Base-by-base conservation (phyloP, 1,140 invertebrate genomes). In the Psix sp. region DNA sequence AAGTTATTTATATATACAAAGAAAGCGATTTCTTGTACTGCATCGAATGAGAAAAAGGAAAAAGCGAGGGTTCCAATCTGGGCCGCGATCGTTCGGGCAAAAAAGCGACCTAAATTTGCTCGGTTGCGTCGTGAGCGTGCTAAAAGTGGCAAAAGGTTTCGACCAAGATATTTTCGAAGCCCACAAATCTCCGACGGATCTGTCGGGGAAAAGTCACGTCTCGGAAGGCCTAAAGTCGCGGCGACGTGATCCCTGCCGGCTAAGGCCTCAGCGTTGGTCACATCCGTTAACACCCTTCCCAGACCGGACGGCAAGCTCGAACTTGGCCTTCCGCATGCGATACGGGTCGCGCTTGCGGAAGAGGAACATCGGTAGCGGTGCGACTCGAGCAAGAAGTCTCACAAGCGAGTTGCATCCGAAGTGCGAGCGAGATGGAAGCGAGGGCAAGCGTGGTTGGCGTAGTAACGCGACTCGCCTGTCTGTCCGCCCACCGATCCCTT, bases 311-410 rank as follows among this genome's bases (percentile, higher is more conserved):
- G 13, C 10, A 17, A 36, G 24, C 39, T 26, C 13, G 29, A 40
- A 43, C 13, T 16, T n/a, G 20, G 42, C 20, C 46, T 39, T 72
- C 49, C 57, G 16, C 40, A 39, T 38, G 39, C 52, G 56, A 43
- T 35, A 57, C 59, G 57, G 60, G 40, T 39, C 52, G 72, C 78
- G 77, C 73, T 81, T 79, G 79, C 77, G 78, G 75, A 82, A 83
- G 80, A 81, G 78, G 48, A 81, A 77, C 75, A 80, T 78, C 80
- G 80, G 76, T 56, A 72, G 56, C 62, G 63, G 60, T 33, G 62
- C 24, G 65, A 46, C 43, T 36, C 24, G 18, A 26, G 48, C 18
- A 21, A 63, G 46, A 67, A 67, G 63, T 66, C 62, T 38, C 36
- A 49, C 35, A 66, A 49, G 49, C 62, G 62, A 54, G 49, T 46